Evolutionary conservation across 2,797 vertebrate genomes (phyloP), one percentile per base, ranked within the genome.

Genomic region (Lutjanus argentimaculatus): DNA sequence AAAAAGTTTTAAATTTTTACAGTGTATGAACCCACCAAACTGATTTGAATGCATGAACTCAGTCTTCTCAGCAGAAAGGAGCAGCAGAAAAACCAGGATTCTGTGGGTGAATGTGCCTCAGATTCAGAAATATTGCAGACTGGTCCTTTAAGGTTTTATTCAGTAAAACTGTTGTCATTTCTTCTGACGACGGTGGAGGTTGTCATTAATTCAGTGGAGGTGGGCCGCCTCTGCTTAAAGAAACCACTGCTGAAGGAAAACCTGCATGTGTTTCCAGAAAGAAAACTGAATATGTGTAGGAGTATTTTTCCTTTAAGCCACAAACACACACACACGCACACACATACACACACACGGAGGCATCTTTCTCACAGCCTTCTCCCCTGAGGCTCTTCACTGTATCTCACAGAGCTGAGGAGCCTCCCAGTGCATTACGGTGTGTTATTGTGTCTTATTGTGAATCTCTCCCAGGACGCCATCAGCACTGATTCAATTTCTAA

Each of bases 401-500:
- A 68, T 85, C 72, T 67, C 40, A 25, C 56, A 25, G 80, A 67
- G 79, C 67, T 25, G 49, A 40, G 36, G 45, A 65, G 73, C 72
- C 75, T 84, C 81, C 43, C 21, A 2, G 59, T 66, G 82, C 79
- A 67, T 86, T 67, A 86, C 72, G n/a, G 22, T 48, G 71, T 84
- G 72, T 84, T 77, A 84, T 73, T 79, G 80, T 81, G 82, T 81
- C 66, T 85, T 84, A 73, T 79, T 89, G 85, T 75, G 55, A 64
- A 67, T 72, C 71, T 74, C 85, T 92, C 89, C 62, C 83, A 75
- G 82, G 91, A 88, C 71, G 69, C 83, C 85, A 77, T 87, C 83
- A 87, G 75, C 81, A 2, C 72, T 85, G 86, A 93, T 92, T 94
- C 83, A 90, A 92, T 94, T 91, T 89, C 83, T 75, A 13, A 63